Conservation (phyloP, 2,797 vertebrate genomes). For the Clamator glandarius region DNA sequence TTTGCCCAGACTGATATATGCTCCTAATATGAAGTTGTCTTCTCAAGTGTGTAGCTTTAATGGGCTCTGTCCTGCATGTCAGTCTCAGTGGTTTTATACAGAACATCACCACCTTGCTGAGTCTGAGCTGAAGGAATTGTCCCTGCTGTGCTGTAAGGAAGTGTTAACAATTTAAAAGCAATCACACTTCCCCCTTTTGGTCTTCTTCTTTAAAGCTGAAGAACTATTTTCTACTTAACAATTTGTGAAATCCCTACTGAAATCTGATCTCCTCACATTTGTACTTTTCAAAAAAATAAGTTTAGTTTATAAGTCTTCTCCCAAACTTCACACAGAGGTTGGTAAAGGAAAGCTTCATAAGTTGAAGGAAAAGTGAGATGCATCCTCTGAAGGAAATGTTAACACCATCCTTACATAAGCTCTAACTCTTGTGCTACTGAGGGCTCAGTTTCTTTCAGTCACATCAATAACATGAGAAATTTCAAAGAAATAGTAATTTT, state of each 20-base stretch:
- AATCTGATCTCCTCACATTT: background rate
- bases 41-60: background rate
- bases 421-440: background rate
- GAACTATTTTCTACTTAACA: background rate
- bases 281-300: background rate
- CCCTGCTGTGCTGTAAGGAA: background rate
- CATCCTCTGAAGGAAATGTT: background rate
- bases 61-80: fast-evolving
- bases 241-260: background rate
- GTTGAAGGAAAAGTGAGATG: background rate
- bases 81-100: background rate
- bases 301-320: background rate
- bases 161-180: background rate
- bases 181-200: background rate
- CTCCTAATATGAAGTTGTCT: background rate
- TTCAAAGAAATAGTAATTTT: background rate
- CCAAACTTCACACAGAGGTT: background rate
- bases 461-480: background rate
- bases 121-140: background rate
- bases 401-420: fast-evolving
- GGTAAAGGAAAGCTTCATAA: background rate
- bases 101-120: background rate
- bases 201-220: background rate
- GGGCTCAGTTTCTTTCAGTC: background rate
- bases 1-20: background rate